Percentiles rank a stretch among this genome's conserved stretches.
Evolutionary conservation across 2,888 invertebrate species (phyloP).

Genomic region (Arrhopalites spinosus): DNA sequence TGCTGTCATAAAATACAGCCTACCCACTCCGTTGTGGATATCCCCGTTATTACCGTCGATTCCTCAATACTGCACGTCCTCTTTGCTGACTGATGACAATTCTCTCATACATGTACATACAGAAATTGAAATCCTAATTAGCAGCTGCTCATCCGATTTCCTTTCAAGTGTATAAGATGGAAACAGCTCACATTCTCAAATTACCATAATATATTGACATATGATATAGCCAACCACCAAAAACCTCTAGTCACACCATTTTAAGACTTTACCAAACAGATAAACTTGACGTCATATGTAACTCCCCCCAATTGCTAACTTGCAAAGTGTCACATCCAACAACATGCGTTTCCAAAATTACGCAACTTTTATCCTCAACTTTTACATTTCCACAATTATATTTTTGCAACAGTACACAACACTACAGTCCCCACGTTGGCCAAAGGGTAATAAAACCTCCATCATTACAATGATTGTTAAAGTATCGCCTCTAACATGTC

Average conservation of each 20-base stretch:
- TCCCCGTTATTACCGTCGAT: background rate
- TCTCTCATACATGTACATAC: slow-evolving; percentile 35
- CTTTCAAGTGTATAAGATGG: slow-evolving; percentile 39
- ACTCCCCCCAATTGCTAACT: background rate
- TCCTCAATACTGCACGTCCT: slow-evolving; percentile 11
- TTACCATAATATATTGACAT: slow-evolving; percentile 18
- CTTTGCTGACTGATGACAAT: slow-evolving; percentile 37
- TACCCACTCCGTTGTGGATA: background rate
- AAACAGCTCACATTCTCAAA: slow-evolving; percentile 35
- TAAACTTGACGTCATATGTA: background rate
- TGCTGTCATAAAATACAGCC: slow-evolving; percentile 31
- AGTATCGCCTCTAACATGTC: too few relatives aligned
- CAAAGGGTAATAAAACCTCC: background rate
- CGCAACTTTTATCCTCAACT: too few relatives aligned
- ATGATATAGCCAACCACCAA: slow-evolving; percentile 7
- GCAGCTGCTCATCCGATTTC: slow-evolving; percentile 38
- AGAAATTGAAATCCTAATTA: slow-evolving; percentile 42
- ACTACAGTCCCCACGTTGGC: background rate
- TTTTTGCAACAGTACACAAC: too few relatives aligned
- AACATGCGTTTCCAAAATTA: too few relatives aligned
- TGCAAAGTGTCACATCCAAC: too few relatives aligned
- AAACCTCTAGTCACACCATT: background rate
- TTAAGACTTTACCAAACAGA: background rate
- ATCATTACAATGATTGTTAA: too few relatives aligned
- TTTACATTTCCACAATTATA: too few relatives aligned